These are phyloP conservation scores for Nematopogon swammerdamellus DNA, from an alignment of 2,888 invertebrate species.

Conservation along the genomic window DNA sequence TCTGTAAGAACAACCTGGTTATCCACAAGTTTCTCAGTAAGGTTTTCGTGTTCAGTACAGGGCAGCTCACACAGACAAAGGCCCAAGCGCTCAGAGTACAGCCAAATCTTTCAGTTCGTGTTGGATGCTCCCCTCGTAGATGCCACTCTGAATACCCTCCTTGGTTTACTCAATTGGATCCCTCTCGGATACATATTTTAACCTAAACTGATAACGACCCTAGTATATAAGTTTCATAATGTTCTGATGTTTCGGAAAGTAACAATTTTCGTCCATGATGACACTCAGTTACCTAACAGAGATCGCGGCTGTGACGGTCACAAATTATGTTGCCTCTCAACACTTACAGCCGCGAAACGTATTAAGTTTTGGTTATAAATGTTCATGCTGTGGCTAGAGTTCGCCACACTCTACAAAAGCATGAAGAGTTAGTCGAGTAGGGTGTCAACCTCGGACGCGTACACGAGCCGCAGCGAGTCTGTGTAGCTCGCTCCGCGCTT, in stretches of 20 bases:
- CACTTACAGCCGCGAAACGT: constrained; percentile 92
- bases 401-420: no score
- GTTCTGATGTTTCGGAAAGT: constrained; percentile 98
- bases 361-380: no score
- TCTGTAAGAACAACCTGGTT: constrained; percentile 99
- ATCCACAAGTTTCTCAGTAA: constrained; percentile 96
- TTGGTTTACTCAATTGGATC: constrained; percentile 98
- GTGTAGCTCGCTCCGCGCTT: constrained; percentile 41
- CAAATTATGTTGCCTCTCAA: constrained; percentile 90
- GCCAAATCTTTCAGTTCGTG: constrained; percentile 97
- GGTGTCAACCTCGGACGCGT: constrained; percentile 36
- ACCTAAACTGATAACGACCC: constrained; percentile 91
- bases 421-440: constrained; percentile 10
- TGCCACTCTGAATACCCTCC: constrained; percentile 91
- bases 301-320: constrained; percentile 88
- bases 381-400: no score
- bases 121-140: constrained; percentile 95
- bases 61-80: constrained; percentile 98
- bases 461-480: constrained; percentile 36
- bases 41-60: constrained; percentile 97
- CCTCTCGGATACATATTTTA: constrained; percentile 99
- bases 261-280: no score
- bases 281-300: constrained; percentile 98
- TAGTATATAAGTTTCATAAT: constrained; percentile 95
- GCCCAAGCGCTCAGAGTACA: constrained; percentile 99